phyloP scores from a whole-genome alignment of 1,140 invertebrate genomes.

The Popillia japonica region DNA sequence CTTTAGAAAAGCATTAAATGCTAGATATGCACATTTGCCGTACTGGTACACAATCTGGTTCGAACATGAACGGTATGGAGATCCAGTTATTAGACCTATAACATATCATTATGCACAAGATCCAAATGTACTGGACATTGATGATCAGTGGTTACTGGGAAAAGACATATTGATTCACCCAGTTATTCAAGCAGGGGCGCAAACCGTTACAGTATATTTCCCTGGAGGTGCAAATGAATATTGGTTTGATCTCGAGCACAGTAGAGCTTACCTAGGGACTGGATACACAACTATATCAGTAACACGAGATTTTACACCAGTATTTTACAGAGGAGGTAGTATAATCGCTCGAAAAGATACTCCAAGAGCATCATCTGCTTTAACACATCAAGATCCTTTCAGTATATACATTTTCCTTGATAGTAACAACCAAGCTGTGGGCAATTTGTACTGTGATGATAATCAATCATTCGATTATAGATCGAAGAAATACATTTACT shows the following conservation, averaged over 20 bases:
- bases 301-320: slow-evolving; percentile 48
- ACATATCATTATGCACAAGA: slow-evolving; percentile 91
- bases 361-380: neutral
- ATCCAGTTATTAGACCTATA: slow-evolving; percentile 87
- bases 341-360: slow-evolving; percentile 39
- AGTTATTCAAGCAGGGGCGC: slow-evolving; percentile 78
- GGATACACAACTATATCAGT: slow-evolving; percentile 71
- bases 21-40: slow-evolving; percentile 87
- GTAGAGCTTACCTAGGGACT: slow-evolving; percentile 67
- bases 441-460: slow-evolving; percentile 90
- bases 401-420: slow-evolving; percentile 39
- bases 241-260: slow-evolving; percentile 93
- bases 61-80: slow-evolving; percentile 79
- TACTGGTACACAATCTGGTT: slow-evolving; percentile 96
- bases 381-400: slow-evolving; percentile 36
- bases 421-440: slow-evolving; percentile 73
- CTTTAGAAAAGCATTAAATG: slow-evolving; percentile 79
- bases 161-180: slow-evolving; percentile 80
- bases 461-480: slow-evolving; percentile 85
- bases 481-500: slow-evolving; percentile 77
- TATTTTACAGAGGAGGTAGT: slow-evolving; percentile 40
- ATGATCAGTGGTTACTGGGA: slow-evolving; percentile 85
- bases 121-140: slow-evolving; percentile 77
- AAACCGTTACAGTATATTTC: slow-evolving; percentile 85
- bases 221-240: slow-evolving; percentile 74